Evolutionary conservation across 2,888 invertebrate species (phyloP).

Genomic region (Hylaea fasciaria): DNA sequence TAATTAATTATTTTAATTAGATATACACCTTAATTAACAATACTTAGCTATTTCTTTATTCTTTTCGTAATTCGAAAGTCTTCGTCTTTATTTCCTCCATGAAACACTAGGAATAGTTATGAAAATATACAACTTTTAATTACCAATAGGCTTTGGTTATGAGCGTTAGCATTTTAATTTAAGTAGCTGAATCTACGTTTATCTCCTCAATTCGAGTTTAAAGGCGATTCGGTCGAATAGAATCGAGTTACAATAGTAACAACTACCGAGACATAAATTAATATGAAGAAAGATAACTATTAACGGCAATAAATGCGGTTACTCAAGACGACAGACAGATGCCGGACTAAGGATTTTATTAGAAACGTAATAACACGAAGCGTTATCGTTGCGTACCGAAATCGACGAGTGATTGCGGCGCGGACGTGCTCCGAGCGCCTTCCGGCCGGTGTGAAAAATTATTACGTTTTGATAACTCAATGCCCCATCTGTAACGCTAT

Average conservation of each 20-base stretch:
- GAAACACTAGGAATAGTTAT: too few species aligned
- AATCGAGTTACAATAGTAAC: slow-evolving; percentile 53
- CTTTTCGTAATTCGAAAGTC: too few species aligned
- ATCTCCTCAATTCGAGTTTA: background rate
- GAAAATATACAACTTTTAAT: too few species aligned
- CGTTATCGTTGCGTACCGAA: slow-evolving; percentile 59
- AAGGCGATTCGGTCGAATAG: background rate
- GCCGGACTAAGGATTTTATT: slow-evolving; percentile 72
- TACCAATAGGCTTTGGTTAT: too few species aligned
- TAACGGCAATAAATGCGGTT: slow-evolving; percentile 81
- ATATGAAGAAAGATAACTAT: slow-evolving; percentile 70
- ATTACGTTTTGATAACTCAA: slow-evolving; percentile 82
- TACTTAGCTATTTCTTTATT: too few species aligned
- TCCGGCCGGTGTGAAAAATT: slow-evolving; percentile 82
- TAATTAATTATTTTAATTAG: too few species aligned
- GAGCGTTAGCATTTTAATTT: too few species aligned
- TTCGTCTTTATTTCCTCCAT: too few species aligned
- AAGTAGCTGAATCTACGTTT: too few species aligned
- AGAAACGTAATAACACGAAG: slow-evolving; percentile 72
- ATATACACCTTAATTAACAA: too few species aligned
- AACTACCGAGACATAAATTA: slow-evolving; percentile 63
- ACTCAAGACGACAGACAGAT: slow-evolving; percentile 78
- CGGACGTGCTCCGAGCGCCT: slow-evolving; percentile 79
- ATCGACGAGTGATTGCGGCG: slow-evolving; percentile 68
- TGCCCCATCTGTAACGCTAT: slow-evolving; percentile 80